Evolutionary conservation across 2,797 vertebrate species (phyloP), one percentile per base, ranked within the genome.

Genomic region (Ctenochaetus hawaiiensis): DNA sequence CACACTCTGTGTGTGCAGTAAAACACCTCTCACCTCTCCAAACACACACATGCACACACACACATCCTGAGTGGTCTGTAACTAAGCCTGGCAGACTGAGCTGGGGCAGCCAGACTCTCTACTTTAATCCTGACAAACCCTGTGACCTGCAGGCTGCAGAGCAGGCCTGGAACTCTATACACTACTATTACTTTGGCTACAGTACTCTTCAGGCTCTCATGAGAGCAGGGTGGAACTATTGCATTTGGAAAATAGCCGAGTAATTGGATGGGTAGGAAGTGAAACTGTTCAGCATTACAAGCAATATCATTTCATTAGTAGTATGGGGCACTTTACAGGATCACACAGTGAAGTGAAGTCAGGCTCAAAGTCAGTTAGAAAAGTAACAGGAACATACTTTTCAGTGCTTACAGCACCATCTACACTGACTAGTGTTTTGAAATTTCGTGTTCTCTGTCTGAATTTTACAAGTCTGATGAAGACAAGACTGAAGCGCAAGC

Each of bases 41-140:
- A 70, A 48, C 65, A 75, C 51, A 56, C 30, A 34, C 30, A 34
- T 7, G 22, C 76, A 81, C 74, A 72, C 65, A 64, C 72, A 82
- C 79, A 85, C 69, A 85, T 75, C 76, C 83, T 83, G 80, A 83
- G 77, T 75, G 83, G 75, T 81, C 73, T 87, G 84, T 89, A 87
- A 89, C 83, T 71, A 81, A 89, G 74, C 82, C 86, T 87, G 80
- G 85, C 30, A 87, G 87, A 88, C 84, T 53, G 67, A 87, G 75
- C 67, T 45, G 43, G 57, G 67, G 83, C 72, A 74, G 84, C 86
- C 89, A 89, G 89, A 84, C 79, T 81, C 78, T 75, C 68, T 58
- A 51, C 76, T 85, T 83, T 89, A 93, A 91, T 91, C 90, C 87
- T 75, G 85, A 91, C 85, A 93, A 93, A 93, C 91, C 67, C 90